Base-by-base conservation (phyloP, 2,113 vertebrate genomes). In the Cebidichthys violaceus region DNA sequence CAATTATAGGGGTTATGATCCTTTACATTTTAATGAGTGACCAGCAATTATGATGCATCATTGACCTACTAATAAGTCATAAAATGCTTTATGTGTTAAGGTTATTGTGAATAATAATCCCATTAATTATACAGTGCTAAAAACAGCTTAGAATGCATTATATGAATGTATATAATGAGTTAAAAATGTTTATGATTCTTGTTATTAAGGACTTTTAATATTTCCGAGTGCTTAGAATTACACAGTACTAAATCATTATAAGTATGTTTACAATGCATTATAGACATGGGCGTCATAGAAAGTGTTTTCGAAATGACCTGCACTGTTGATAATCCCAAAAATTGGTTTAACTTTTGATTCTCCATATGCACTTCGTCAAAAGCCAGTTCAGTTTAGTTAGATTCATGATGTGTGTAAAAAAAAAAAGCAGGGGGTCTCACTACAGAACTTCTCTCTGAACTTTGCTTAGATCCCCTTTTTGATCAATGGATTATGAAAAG, bases 401-500 rank as follows among this genome's bases (percentile, higher is more conserved):
- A 47, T 67, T 22, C 15, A 22, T 13, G 31, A 60, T 77, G 55
- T 15, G 55, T 50, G 45, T 47, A 41, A 54, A 52, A 31, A 66
- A 50, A 47, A 33, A 33, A 33, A n/a, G n/a, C 8, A 20, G 47
- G 9, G 45, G 20, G 9, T 47, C 64, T 70, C 33, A 45, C 52
- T 59, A 27, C 54, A 22, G 41, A 64, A 68, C 43, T 15, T 37
- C 39, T 79, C 64, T 66, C 29, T 75, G 43, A 79, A 78, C 67
- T 55, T 35, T 0, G 20, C 84, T 75, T 31, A 70, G 45, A 83
- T 84, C 80, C 27, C 59, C 54, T 39, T 57, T 81, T 89, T 92
- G 88, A 94, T 93, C 81, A 89, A 77, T 59, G 78, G 66, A 67
- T 69, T 81, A 88, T 87, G 67, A 90, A 83, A 88, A 73, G 82